A percentile compares a stretch with the other conserved stretches of the same genome.
Conservation (phyloP, 2,113 vertebrate genomes). For the Marmota monax region DNA sequence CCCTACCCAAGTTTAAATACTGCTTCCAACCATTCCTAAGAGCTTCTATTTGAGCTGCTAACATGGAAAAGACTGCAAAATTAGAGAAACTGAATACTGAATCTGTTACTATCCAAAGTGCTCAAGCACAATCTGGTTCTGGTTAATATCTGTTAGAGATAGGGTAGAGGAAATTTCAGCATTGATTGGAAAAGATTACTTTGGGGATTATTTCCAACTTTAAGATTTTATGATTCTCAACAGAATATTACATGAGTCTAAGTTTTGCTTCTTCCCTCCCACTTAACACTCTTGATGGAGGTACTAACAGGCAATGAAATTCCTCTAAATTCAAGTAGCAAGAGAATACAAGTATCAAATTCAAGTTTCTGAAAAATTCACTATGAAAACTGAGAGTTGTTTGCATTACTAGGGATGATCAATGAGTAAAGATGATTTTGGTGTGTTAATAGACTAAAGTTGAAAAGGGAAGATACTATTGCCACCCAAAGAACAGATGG, state of each 20-base stretch:
- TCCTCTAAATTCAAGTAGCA: background rate
- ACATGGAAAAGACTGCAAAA: background rate
- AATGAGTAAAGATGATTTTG: conserved; percentile 26
- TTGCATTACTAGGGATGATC: background rate
- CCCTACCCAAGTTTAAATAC: conserved; percentile 47
- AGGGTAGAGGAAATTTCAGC: background rate
- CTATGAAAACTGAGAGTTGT: background rate
- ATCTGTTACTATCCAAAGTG: conserved; percentile 41
- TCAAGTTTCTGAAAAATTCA: conserved; percentile 14
- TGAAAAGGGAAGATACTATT: conserved; percentile 37
- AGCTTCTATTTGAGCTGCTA: conserved; percentile 36
- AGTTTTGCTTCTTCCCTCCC: background rate
- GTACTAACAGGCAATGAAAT: background rate
- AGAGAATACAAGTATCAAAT: background rate
- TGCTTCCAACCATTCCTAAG: background rate
- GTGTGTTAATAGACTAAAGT: background rate
- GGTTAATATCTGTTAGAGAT: background rate
- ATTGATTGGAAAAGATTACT: background rate
- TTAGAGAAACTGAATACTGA: background rate
- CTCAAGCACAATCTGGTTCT: conserved; percentile 19
- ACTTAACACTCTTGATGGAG: background rate
- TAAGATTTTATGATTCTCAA: conserved; percentile 36
- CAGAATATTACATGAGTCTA: background rate
- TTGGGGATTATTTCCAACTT: conserved; percentile 46
- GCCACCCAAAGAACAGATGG: background rate